phyloP scores from a whole-genome alignment of 2,113 vertebrate genomes.

The Furnarius figulus region DNA sequence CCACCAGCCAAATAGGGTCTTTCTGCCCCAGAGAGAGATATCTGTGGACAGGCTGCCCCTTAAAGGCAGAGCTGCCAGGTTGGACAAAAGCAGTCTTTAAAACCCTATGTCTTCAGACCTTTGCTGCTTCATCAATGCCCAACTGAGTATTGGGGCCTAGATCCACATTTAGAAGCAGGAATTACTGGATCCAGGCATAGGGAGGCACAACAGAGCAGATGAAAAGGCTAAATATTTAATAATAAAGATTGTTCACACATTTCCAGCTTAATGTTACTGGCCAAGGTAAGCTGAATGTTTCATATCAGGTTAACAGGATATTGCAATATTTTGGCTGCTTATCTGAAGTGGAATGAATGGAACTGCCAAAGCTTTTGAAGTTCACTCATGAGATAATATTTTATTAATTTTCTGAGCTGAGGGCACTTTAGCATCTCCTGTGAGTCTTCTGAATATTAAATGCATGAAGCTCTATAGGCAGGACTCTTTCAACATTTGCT shows the following conservation, averaged over 20 bases:
- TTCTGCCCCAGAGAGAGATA: not conserved
- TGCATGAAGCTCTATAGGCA: slow-evolving; percentile 30
- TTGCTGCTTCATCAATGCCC: not conserved
- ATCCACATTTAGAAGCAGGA: not conserved
- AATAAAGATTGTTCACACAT: slow-evolving; percentile 57
- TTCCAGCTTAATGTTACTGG: slow-evolving; percentile 27
- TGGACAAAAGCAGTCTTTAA: not conserved
- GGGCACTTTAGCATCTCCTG: slow-evolving; percentile 59
- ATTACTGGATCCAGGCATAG: not conserved
- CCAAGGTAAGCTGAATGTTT: slow-evolving; percentile 56
- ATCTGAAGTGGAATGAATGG: slow-evolving; percentile 67
- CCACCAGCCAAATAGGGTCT: not conserved
- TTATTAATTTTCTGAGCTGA: slow-evolving; percentile 65
- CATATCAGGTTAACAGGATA: slow-evolving; percentile 65
- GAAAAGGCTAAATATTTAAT: slow-evolving; percentile 44
- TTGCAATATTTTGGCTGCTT: slow-evolving; percentile 67
- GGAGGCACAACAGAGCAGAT: not conserved
- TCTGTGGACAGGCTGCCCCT: not conserved
- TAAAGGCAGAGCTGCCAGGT: not conserved
- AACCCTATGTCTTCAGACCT: not conserved
- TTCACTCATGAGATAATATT: slow-evolving; percentile 64
- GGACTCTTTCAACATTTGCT: slow-evolving; percentile 35
- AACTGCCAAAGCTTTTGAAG: slow-evolving; percentile 69
- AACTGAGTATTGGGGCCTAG: not conserved
- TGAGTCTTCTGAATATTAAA: slow-evolving; percentile 53